A percentile compares a stretch with the other conserved stretches of the same genome.
Conservation (phyloP, 2,888 invertebrate genomes). For the Melanophora roralis region DNA sequence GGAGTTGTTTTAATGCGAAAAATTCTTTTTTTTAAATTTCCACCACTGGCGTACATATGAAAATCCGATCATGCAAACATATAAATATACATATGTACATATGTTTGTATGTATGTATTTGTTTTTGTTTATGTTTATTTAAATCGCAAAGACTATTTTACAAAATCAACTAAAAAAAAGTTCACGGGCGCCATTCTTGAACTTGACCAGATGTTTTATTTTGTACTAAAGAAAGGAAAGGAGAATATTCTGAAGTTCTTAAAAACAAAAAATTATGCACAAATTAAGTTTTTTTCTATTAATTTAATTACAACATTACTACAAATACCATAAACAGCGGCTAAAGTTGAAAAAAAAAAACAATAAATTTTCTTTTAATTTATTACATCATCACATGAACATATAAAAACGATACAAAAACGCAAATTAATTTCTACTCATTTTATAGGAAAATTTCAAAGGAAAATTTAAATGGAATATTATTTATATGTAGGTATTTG, state of each 20-base stretch:
- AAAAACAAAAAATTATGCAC: not conserved
- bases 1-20: no score
- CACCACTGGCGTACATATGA: no score
- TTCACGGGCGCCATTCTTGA: constrained; percentile 70
- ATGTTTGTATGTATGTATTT: not conserved
- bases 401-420: no score
- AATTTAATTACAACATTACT: not conserved
- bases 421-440: not conserved
- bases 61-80: no score
- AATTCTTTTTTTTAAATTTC: no score
- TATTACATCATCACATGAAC: constrained; percentile 43
- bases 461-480: not conserved
- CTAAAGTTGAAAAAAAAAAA: not conserved
- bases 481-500: not conserved
- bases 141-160: no score
- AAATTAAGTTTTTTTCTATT: not conserved
- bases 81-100: not conserved
- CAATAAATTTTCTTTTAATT: not conserved
- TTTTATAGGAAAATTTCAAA: not conserved
- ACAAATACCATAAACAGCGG: not conserved
- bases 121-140: no score
- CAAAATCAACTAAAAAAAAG: constrained; percentile 54
- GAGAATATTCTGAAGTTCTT: not conserved
- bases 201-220: constrained; percentile 67
- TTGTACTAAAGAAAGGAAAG: constrained; percentile 12